Conservation (phyloP, 2,113 vertebrate species). For the Marcusenius ussheri region DNA sequence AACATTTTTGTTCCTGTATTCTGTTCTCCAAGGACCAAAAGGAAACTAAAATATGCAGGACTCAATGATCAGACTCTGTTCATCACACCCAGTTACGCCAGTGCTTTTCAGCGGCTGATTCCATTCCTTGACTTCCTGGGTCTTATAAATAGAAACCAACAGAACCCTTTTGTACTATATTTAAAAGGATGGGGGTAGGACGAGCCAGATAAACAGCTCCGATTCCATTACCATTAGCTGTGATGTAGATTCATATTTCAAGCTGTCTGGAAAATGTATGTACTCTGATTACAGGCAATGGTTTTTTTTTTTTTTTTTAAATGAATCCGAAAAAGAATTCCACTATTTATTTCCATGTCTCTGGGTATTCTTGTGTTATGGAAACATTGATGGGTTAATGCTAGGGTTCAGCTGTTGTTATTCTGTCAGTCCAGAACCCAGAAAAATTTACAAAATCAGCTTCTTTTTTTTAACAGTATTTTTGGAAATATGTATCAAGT, state of each 20-base stretch:
- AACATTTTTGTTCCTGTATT: conserved; percentile 6
- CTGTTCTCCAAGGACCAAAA: conserved; percentile 10
- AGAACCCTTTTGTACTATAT: conserved; percentile 29
- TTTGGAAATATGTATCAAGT: not conserved
- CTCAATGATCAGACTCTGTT: conserved; percentile 36
- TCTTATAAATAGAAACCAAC: conserved; percentile 50
- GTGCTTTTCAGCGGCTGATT: conserved; percentile 33
- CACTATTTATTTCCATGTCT: conserved; percentile 8
- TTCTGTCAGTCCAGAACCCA: conserved; percentile 16
- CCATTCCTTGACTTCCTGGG: conserved; percentile 34
- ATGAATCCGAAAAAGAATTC: not conserved
- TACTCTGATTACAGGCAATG: conserved; percentile 17
- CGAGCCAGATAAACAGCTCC: conserved; percentile 20
- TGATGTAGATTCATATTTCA: conserved; percentile 30
- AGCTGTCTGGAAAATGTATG: conserved; percentile 36
- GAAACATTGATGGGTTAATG: not conserved
- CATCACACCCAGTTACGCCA: conserved; percentile 39
- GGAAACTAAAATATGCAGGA: conserved; percentile 27
- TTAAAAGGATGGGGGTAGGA: conserved; percentile 17
- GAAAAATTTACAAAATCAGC: not conserved
- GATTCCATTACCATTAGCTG: conserved; percentile 31
- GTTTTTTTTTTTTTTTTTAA: no score
- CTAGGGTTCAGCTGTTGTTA: conserved; percentile 12
- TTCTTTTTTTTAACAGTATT: not conserved
- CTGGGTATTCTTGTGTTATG: not conserved